A percentile compares a stretch with the other conserved stretches of the same genome.
These are phyloP conservation scores for Eubucco bourcierii DNA, from an alignment of 2,113 vertebrate genomes.

Conservation along the genomic window DNA sequence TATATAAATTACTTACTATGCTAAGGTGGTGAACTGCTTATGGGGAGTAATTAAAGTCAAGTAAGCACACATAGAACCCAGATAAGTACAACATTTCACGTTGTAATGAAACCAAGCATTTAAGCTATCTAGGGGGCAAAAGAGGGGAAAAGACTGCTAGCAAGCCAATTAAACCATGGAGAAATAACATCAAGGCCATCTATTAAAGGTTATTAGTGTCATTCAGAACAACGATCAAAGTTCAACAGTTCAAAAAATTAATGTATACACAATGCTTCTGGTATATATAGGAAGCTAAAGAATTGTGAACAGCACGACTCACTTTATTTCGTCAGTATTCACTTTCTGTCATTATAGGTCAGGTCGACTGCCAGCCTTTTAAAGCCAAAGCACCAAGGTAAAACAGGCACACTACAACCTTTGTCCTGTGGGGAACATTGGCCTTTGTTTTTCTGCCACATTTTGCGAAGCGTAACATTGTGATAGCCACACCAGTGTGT, in stretches of 20 bases:
- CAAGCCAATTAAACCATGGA: background rate
- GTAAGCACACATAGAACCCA: background rate
- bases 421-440: background rate
- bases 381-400: background rate
- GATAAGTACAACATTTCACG: background rate
- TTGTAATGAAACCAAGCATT: background rate
- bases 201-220: background rate
- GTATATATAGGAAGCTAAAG: background rate
- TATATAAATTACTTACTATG: background rate
- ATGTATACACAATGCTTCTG: background rate
- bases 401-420: background rate
- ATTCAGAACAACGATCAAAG: background rate
- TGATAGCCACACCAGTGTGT: background rate
- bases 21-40: background rate
- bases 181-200: background rate
- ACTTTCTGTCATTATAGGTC: background rate
- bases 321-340: background rate
- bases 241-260: slow-evolving; percentile 18
- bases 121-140: background rate
- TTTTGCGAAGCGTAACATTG: background rate
- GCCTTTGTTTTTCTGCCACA: background rate
- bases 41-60: background rate
- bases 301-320: background rate
- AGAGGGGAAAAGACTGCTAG: background rate
- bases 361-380: background rate